Evolutionary conservation across 2,888 invertebrate species (phyloP), one percentile per base, ranked within the genome.

Genomic region (Xanthorhoe designata): DNA sequence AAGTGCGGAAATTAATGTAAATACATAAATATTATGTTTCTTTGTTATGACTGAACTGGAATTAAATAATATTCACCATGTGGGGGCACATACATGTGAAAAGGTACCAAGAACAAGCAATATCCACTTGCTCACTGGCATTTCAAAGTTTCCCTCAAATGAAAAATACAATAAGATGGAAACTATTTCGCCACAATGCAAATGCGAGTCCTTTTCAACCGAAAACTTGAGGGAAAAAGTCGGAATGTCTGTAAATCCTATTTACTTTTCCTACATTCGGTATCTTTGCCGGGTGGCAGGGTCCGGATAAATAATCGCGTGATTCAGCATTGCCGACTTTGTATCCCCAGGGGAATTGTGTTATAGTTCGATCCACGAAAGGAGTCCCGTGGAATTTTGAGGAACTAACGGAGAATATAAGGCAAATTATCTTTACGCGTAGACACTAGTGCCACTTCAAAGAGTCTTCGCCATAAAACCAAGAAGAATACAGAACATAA

Each of bases 171-270:
- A 68, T 67, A 68, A 64, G 61, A 56, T 60, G 52, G 51, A 53
- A 67, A 68, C 64, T 58, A 64, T 61, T 66, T 29, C 45, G n/a
- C 64, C 54, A 24, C 68, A 64, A 68, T 68, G 68, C 68, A 68
- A 68, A 68, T 61, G 47, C 45, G 56, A 35, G 42, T 61, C 65
- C 65, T 60, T 64, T 68, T 64, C 61, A 54, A 61, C 64, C 57
- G 57, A 64, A 67, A 68, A 68, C 61, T 64, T 61, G 15, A 45
- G 64, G 56, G 61, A 57, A 67, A 66, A 68, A 61, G 68, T 68
- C 68, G 64, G 64, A 53, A 64, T 60, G 61, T 64, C 58, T 68
- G 57, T 56, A 58, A 68, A 68, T 64, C 61, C 56, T 68, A 64
- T 68, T 68, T 68, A 61, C 68, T 68, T 61, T 67, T 68, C 53